Conservation (phyloP, 2,888 invertebrate genomes). For the Cataglyphis albicans region DNA sequence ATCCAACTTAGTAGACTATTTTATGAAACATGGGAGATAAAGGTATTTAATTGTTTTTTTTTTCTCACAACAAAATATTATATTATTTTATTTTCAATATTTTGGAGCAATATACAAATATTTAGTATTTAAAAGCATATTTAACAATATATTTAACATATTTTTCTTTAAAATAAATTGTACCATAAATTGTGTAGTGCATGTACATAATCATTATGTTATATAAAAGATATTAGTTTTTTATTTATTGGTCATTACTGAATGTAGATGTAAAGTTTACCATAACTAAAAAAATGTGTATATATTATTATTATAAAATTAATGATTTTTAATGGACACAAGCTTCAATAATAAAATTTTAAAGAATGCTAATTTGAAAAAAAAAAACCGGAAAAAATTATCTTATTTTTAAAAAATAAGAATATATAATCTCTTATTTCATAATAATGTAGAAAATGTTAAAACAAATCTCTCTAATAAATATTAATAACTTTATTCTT, state of each 20-base stretch:
- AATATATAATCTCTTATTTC: background rate
- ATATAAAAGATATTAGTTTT: background rate
- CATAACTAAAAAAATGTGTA: background rate
- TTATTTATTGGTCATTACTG: background rate
- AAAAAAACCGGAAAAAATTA: background rate
- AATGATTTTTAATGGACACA: background rate
- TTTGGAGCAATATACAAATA: background rate
- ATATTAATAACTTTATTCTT: background rate
- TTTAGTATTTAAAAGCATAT: background rate
- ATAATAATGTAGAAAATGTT: background rate
- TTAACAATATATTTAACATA: background rate
- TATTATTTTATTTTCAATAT: background rate
- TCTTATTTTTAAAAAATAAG: background rate
- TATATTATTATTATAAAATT: background rate
- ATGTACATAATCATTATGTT: background rate
- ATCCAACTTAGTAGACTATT: slow-evolving; percentile 55
- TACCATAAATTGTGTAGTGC: background rate
- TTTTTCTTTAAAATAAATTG: background rate
- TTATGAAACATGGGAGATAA: slow-evolving; percentile 78
- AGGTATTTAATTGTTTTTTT: slow-evolving; percentile 66
- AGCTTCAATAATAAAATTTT: background rate
- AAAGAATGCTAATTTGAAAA: background rate
- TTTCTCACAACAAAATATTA: background rate
- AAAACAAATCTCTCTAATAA: background rate
- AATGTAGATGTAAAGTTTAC: background rate